These are phyloP conservation scores for Patella caerulea DNA, from an alignment of 2,888 invertebrate species.

Conservation along the genomic window DNA sequence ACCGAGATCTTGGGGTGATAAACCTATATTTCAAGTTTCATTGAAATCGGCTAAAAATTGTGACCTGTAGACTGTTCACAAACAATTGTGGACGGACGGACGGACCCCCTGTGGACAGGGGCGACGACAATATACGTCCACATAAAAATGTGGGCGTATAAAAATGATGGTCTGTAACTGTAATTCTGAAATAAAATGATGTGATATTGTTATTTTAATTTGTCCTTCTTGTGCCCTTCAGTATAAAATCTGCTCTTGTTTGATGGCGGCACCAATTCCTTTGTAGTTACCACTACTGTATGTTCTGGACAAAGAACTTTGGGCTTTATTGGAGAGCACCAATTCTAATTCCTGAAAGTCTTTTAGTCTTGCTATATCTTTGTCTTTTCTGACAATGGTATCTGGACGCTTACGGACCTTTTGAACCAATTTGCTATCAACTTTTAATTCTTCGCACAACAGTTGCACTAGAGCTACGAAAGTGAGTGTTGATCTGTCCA, in stretches of 20 bases:
- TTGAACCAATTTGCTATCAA: slow-evolving; percentile 72
- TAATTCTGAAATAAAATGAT: too few relatives aligned
- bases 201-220: too few relatives aligned
- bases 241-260: slow-evolving; percentile 56
- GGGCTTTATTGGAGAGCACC: slow-evolving; percentile 70
- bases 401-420: slow-evolving; percentile 79
- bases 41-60: too few relatives aligned
- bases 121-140: too few relatives aligned
- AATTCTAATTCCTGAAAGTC: slow-evolving; percentile 79
- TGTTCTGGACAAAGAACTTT: slow-evolving; percentile 52
- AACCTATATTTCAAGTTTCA: too few relatives aligned
- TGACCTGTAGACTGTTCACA: too few relatives aligned
- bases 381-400: slow-evolving; percentile 79
- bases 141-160: too few relatives aligned
- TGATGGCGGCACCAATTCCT: slow-evolving; percentile 31
- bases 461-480: slow-evolving; percentile 75
- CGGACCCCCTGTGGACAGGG: too few relatives aligned
- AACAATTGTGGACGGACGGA: too few relatives aligned
- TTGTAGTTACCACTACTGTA: slow-evolving; percentile 40
- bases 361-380: slow-evolving; percentile 77
- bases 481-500: slow-evolving; percentile 75
- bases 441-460: slow-evolving; percentile 78
- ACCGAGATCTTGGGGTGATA: too few relatives aligned
- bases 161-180: too few relatives aligned
- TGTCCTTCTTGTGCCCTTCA: slow-evolving; percentile 24